These are phyloP conservation scores for Seira musarum DNA, from an alignment of 2,888 invertebrate genomes.

Conservation along the genomic window DNA sequence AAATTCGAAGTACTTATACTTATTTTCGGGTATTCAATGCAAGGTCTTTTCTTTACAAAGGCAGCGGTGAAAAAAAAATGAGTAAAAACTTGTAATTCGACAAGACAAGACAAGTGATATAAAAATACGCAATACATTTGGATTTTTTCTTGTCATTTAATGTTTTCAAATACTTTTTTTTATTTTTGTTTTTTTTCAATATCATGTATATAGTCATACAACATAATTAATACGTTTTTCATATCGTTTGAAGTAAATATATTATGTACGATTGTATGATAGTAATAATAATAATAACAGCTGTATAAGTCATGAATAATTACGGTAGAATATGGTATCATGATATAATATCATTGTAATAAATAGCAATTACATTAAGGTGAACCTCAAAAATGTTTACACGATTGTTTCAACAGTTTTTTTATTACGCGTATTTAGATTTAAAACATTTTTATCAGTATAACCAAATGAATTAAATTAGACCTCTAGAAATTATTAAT, in stretches of 20 bases:
- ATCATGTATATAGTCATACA: background rate
- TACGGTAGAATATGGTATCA: conserved; percentile 26
- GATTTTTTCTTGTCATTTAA: background rate
- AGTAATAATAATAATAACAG: background rate
- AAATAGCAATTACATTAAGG: conserved; percentile 12
- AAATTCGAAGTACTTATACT: too few species aligned
- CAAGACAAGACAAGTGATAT: background rate
- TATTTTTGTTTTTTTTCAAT: background rate
- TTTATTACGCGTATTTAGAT: background rate
- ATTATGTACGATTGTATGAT: background rate
- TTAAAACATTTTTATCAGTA: background rate
- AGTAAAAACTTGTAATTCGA: too few species aligned
- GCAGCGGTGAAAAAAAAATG: too few species aligned
- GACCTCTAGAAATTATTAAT: background rate
- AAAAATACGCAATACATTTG: background rate
- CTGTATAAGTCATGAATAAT: conserved; percentile 23
- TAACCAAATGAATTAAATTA: background rate
- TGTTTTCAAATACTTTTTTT: background rate
- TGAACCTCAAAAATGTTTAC: conserved; percentile 9
- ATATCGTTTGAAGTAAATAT: too few species aligned
- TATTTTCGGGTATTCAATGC: too few species aligned
- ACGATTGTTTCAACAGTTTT: conserved; percentile 53
- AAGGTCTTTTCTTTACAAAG: too few species aligned
- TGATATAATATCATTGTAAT: conserved; percentile 38
- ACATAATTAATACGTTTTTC: background rate